Conservation (phyloP, 2,888 invertebrate genomes). For the Rhopalosiphum nymphaeae region DNA sequence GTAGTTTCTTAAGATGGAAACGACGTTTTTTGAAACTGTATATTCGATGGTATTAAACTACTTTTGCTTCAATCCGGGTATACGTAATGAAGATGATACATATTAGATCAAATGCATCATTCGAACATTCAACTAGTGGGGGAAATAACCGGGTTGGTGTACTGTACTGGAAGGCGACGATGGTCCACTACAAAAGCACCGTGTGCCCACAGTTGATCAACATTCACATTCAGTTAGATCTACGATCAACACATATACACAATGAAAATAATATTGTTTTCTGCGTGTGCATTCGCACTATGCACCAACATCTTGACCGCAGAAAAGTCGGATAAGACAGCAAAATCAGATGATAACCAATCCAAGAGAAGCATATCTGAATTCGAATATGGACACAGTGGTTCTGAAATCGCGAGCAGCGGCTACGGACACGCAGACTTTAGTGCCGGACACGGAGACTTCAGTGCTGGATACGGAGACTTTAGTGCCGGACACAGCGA, state of each 20-base stretch:
- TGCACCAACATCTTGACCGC: neutral
- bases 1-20: neutral
- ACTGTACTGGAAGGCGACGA: neutral
- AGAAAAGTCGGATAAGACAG: neutral
- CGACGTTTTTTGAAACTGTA: neutral
- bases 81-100: neutral
- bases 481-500: constrained; percentile 64
- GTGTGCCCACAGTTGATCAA: neutral
- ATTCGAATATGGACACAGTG: constrained; percentile 69
- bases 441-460: neutral
- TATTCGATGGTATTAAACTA: neutral
- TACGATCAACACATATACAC: neutral
- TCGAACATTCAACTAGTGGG: neutral
- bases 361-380: constrained; percentile 71
- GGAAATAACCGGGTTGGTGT: neutral
- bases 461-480: constrained; percentile 62
- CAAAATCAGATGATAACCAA: constrained; percentile 68
- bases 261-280: constrained; percentile 56
- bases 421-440: constrained; percentile 65
- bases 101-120: neutral
- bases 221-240: neutral
- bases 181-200: neutral
- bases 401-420: neutral
- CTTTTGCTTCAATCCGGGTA: neutral
- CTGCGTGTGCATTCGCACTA: constrained; percentile 45